Conservation (phyloP, 2,113 vertebrate species). For the Limanda limanda region DNA sequence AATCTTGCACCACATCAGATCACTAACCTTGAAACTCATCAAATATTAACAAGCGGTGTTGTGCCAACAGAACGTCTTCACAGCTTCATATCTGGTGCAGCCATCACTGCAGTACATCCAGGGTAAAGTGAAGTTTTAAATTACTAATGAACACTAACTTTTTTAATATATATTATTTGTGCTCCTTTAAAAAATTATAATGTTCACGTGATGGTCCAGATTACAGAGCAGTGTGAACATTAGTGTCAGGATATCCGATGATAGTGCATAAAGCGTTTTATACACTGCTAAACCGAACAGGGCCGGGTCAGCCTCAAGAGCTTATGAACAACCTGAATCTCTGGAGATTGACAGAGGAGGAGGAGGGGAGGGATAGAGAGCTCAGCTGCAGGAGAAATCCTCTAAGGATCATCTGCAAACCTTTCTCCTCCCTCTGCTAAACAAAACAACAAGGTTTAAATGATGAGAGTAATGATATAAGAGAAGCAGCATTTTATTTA, state of each 20-base stretch:
- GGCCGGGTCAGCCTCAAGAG: slow-evolving; percentile 59
- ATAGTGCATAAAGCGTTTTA: slow-evolving; percentile 47
- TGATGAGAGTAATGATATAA: slow-evolving; percentile 1
- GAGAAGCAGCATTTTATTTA: background rate
- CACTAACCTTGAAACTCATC: slow-evolving; percentile 30
- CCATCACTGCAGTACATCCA: background rate
- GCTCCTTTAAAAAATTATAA: background rate
- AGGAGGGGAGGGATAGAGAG: slow-evolving; percentile 47
- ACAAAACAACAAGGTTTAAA: slow-evolving; percentile 26
- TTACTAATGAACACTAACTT: background rate
- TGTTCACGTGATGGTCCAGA: slow-evolving; percentile 23
- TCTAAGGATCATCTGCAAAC: slow-evolving; percentile 48
- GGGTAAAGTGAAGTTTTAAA: background rate
- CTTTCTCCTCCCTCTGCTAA: slow-evolving; percentile 41
- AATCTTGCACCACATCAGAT: slow-evolving; percentile 14
- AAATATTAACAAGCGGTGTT: slow-evolving; percentile 27
- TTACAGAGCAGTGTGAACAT: slow-evolving; percentile 56
- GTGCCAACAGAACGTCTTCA: background rate
- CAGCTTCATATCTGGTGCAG: background rate
- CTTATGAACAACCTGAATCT: slow-evolving; percentile 64
- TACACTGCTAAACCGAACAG: slow-evolving; percentile 38
- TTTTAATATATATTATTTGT: background rate
- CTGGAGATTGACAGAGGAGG: slow-evolving; percentile 47
- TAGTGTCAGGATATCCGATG: slow-evolving; percentile 47
- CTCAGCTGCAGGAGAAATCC: slow-evolving; percentile 58